Percentiles rank a stretch among this genome's conserved stretches.
Evolutionary conservation across 2,888 invertebrate species (phyloP).

Genomic region (Lepidocyrtinus sp.): DNA sequence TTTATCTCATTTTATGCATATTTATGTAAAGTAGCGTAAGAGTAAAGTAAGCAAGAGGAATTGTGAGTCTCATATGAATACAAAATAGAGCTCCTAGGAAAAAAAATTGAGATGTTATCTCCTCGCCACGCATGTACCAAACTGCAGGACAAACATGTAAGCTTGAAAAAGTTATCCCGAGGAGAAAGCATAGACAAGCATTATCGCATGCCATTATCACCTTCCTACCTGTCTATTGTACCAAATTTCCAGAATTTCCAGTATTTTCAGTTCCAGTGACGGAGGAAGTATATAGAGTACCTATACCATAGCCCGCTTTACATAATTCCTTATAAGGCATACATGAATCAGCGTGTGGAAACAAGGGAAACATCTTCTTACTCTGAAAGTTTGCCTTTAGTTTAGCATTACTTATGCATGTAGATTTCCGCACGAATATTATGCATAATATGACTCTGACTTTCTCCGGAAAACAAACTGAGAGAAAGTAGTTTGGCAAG

Average conservation of each 20-base stretch:
- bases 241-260: neutral
- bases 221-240: slow-evolving; percentile 32
- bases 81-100: slow-evolving; percentile 10
- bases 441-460: slow-evolving; percentile 17
- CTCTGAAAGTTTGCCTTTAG: too few relatives aligned
- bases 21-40: slow-evolving; percentile 39
- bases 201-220: slow-evolving; percentile 35
- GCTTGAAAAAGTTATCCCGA: slow-evolving; percentile 1
- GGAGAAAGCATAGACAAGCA: slow-evolving; percentile 7
- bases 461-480: slow-evolving; percentile 21
- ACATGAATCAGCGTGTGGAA: too few relatives aligned
- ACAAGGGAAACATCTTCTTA: too few relatives aligned
- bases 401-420: slow-evolving; percentile 43
- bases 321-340: too few relatives aligned
- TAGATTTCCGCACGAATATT: slow-evolving; percentile 36
- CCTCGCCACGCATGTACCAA: neutral
- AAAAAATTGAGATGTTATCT: neutral
- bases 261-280: too few relatives aligned
- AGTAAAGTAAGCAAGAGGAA: slow-evolving; percentile 8
- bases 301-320: too few relatives aligned
- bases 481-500: neutral
- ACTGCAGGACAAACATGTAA: neutral
- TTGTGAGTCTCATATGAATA: slow-evolving; percentile 37
- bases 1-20: slow-evolving; percentile 37
- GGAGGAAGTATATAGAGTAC: too few relatives aligned